Evolutionary conservation across 2,797 vertebrate genomes (phyloP), one percentile per base, ranked within the genome.

Genomic region (Psittacula echo): DNA sequence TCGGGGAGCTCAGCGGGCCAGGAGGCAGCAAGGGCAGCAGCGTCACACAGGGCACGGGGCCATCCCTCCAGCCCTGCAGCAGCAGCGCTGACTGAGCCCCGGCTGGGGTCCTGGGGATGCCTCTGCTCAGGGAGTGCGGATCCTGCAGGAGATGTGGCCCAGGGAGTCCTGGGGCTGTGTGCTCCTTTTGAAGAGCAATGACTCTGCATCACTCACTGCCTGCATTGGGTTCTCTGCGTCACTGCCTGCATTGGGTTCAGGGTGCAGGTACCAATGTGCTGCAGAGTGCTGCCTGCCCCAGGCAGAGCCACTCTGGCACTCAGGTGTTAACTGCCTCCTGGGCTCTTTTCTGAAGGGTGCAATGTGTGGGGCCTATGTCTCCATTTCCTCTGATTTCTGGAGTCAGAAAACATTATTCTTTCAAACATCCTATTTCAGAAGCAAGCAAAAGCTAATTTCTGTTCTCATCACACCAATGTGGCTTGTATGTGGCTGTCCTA

Each of bases 1-100:
- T 93, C 37, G 0, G 3, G 61, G 70, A 89, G 84, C 47, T 89
- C 88, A 92, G 90, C 84, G 86, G 90, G 86, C 87, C 86, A 91
- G 95, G 96, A 95, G 91, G 85, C 88, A 91, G 81, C 0, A 60
- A 91, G 93, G 93, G 91, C 87, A 91, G 13, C 26, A 8, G 67
- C 48, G 5, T 86, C 65, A 66, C 86, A 47, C 0, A 4, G 34
- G 68, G 79, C 65, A 4, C 15, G 0, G 94, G 87, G 92, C 83
- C 61, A 47, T 21, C n/a, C 65, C 37, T 45, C 29, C 0, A 0
- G 74, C 34, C 19, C 51, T 32, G 56, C n/a, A 17, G 48, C 14
- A 23, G 13, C 1, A 0, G 56, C 48, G 11, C 80, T 54, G 85
- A 27, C 30, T 54, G 30, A 32, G 1, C 17, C 26, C 73, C 3